A percentile compares a stretch with the other conserved stretches of the same genome.
Conservation (phyloP, 2,888 invertebrate genomes). For the Plebejus melissa region DNA sequence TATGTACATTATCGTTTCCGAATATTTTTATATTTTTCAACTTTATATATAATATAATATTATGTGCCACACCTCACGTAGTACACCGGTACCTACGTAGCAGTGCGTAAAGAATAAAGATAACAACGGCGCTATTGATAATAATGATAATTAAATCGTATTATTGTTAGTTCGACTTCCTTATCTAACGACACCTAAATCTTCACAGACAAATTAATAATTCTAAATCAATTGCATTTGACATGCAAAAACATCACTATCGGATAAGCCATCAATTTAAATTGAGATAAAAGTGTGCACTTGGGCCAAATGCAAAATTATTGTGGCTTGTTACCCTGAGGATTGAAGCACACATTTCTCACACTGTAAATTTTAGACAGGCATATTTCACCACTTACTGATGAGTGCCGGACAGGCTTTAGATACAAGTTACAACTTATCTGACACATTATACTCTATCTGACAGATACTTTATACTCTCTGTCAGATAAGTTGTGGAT, state of each 20-base stretch:
- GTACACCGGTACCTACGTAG: background rate
- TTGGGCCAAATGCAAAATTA: background rate
- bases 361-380: no score
- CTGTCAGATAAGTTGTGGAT: no score
- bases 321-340: no score
- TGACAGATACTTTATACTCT: no score
- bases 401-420: no score
- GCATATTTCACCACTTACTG: no score
- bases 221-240: background rate
- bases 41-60: background rate
- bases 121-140: conserved; percentile 1
- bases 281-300: background rate
- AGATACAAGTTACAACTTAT: no score
- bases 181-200: background rate
- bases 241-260: background rate
- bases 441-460: no score
- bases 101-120: background rate
- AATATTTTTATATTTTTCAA: background rate
- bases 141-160: background rate
- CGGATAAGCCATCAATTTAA: background rate
- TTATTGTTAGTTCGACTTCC: background rate
- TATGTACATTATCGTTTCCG: background rate
- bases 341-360: no score
- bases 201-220: background rate
- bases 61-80: conserved; percentile 23